phyloP scores from a whole-genome alignment of 2,113 vertebrate species.

The Lethenteron reissneri region DNA sequence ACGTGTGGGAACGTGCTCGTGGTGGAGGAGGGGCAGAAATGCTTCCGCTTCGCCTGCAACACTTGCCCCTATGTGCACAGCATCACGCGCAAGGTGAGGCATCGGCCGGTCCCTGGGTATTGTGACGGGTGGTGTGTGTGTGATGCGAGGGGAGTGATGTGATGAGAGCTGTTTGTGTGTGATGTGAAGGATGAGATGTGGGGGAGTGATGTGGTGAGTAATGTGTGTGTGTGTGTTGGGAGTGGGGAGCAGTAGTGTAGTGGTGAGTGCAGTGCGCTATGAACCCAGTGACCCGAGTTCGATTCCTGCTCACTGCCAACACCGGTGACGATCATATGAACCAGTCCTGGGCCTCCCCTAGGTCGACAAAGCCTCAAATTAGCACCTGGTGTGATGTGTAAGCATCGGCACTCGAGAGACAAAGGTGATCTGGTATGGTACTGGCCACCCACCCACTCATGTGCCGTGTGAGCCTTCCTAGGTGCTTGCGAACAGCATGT shows the following conservation, averaged over 20 bases:
- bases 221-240: not conserved
- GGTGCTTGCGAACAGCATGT: not conserved
- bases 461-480: not conserved
- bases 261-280: no score
- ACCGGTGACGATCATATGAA: no score
- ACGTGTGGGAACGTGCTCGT: conserved; percentile 73
- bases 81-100: conserved; percentile 50
- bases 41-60: conserved; percentile 62
- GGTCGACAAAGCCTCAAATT: no score
- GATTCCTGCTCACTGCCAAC: no score
- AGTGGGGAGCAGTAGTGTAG: no score
- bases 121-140: not conserved
- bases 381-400: no score
- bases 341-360: no score
- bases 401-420: no score
- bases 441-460: not conserved
- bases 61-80: conserved; percentile 84
- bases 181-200: not conserved
- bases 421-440: no score
- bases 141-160: not conserved
- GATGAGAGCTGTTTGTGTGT: not conserved
- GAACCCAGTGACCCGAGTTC: no score
- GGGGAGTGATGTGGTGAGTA: not conserved
- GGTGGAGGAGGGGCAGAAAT: conserved; percentile 67
- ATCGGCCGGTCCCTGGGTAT: not conserved